phyloP scores from a whole-genome alignment of 2,797 vertebrate genomes.

The Falco concolor region DNA sequence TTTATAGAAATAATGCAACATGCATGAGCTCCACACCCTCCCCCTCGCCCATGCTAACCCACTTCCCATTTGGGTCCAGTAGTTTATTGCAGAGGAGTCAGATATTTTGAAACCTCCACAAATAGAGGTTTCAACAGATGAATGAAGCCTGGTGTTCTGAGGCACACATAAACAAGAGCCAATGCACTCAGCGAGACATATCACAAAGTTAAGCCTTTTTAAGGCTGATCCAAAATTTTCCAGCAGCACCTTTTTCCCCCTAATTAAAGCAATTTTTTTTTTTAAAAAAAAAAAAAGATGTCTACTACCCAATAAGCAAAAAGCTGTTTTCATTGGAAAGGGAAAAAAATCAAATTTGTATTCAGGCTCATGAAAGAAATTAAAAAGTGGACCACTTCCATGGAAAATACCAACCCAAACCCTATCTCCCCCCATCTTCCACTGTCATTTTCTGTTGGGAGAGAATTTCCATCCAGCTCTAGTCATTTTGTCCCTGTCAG shows the following conservation, averaged over 20 bases:
- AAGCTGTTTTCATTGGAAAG: neutral
- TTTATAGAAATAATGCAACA: neutral
- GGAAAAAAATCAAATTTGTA: too few relatives aligned
- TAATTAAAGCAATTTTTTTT: neutral
- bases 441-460: slow-evolving; percentile 6
- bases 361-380: neutral
- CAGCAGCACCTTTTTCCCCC: neutral
- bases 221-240: neutral
- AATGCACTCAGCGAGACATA: neutral
- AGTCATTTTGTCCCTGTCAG: slow-evolving; percentile 52
- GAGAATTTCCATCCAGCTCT: slow-evolving; percentile 5
- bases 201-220: neutral
- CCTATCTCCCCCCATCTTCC: neutral
- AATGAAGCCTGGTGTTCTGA: neutral
- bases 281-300: too few relatives aligned
- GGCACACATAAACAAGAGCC: neutral
- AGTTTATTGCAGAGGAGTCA: neutral
- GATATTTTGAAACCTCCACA: neutral
- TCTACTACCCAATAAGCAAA: neutral
- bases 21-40: rapidly evolving
- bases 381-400: neutral
- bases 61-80: neutral
- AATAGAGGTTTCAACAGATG: too few relatives aligned
- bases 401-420: neutral
- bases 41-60: neutral